Base-by-base conservation (phyloP, 2,113 vertebrate species). In the Chascanopsetta lugubris region DNA sequence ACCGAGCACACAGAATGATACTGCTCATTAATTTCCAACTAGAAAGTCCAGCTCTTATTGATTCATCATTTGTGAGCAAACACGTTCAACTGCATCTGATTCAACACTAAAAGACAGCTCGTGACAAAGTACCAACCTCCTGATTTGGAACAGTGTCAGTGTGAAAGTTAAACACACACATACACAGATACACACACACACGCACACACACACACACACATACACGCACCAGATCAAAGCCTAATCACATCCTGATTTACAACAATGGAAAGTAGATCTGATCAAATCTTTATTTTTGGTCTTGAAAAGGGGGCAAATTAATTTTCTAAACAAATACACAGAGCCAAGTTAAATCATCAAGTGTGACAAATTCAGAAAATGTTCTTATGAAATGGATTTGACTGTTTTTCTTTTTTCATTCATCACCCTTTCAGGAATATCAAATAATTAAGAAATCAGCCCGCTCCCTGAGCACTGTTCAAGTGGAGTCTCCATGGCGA, bases 401-500 rank as follows among this genome's bases (percentile, higher is more conserved):
- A 42, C 24, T 49, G 18, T 55, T 9, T 22, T 50, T 1, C 18
- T 57, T 68, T 32, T 42, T 25, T 17, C 64, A 20, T 68, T 34
- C 18, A 7, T 64, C 29, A 61, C 29, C 8, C n/a, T 65, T 73
- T 38, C 47, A 98, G 96, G 96, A 98, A 69, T 96, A 97, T 86
- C 94, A 95, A 73, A 93, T 95, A 0, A 93, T 97, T 82, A 98
- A 96, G 92, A 99, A 98, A 87, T 97, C 96, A 0, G 93, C 96
- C 0, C 95, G 96, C 61, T 98, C 96, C 36, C 90, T 99, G 57
- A 99, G 97, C 85, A 94, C 96, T 0, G 92, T 95, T 78, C 96
- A 99, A 81, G 97, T 97, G 87, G 97, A 98, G 64, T 98, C 96
- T 51, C 97, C 96, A 27, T 99, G 97, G 96, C 94, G 96, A 88